phyloP scores from a whole-genome alignment of 1,140 invertebrate genomes.

The Micrasema minimum region DNA sequence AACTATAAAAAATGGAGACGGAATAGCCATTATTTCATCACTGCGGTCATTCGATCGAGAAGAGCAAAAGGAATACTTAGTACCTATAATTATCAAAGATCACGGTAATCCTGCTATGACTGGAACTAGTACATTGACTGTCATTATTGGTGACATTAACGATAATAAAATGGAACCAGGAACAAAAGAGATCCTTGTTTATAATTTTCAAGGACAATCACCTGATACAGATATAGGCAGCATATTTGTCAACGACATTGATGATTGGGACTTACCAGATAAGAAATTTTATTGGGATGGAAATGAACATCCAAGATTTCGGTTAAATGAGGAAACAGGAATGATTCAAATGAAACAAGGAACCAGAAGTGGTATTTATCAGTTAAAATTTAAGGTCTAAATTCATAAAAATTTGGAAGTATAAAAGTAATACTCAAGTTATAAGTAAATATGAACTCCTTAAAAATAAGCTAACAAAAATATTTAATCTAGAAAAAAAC shows the following conservation, averaged over 20 bases:
- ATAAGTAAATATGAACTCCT: constrained; percentile 68
- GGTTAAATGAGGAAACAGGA: constrained; percentile 71
- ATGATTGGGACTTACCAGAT: constrained; percentile 79
- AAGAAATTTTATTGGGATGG: constrained; percentile 75
- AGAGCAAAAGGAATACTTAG: constrained; percentile 71
- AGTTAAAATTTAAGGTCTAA: constrained; percentile 73
- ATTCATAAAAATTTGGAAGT: constrained; percentile 73
- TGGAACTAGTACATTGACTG: constrained; percentile 73
- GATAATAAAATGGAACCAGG: constrained; percentile 78
- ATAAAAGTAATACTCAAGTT: constrained; percentile 55
- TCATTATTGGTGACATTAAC: constrained; percentile 77
- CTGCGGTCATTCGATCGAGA: constrained; percentile 76
- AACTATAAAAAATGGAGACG: constrained; percentile 69
- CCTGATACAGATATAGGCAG: constrained; percentile 73
- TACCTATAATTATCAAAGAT: constrained; percentile 73
- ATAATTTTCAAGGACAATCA: constrained; percentile 75
- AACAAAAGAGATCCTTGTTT: constrained; percentile 76
- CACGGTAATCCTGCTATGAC: constrained; percentile 69
- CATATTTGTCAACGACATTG: constrained; percentile 76
- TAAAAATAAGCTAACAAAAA: constrained; percentile 66
- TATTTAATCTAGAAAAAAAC: constrained; percentile 67
- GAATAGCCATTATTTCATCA: constrained; percentile 71
- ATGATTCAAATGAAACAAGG: constrained; percentile 75
- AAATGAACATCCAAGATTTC: constrained; percentile 67
- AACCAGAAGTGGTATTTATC: constrained; percentile 69